A percentile compares a stretch with the other conserved stretches of the same genome.
These are phyloP conservation scores for Drosophila aldrichi DNA, from an alignment of 2,888 invertebrate genomes.

Conservation along the genomic window DNA sequence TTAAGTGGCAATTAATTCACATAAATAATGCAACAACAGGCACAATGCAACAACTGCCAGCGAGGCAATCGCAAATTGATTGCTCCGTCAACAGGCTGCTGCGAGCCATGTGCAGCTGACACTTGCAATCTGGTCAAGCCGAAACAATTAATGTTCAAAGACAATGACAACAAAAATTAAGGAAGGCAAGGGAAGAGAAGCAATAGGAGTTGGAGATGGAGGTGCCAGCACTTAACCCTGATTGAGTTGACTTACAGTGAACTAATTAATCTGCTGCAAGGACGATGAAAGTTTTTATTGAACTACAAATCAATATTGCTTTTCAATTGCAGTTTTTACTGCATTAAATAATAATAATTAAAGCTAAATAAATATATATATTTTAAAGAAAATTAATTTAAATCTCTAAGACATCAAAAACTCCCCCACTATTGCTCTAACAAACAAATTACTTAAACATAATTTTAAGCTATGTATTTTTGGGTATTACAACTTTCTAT, in stretches of 20 bases:
- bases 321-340: background rate
- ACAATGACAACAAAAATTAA: background rate
- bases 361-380: too few species aligned
- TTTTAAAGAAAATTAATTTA: background rate
- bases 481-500: background rate
- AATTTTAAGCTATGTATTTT: background rate
- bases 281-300: background rate
- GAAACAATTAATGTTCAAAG: slow-evolving; percentile 50
- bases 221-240: background rate
- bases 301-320: background rate
- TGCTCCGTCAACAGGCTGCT: slow-evolving; percentile 14
- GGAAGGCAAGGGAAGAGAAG: background rate
- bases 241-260: background rate
- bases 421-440: too few species aligned
- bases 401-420: too few species aligned
- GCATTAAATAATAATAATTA: too few species aligned
- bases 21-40: slow-evolving; percentile 59
- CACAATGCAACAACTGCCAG: slow-evolving; percentile 38
- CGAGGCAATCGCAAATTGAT: slow-evolving; percentile 47
- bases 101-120: slow-evolving; percentile 34
- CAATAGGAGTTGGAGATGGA: too few species aligned
- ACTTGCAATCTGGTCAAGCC: slow-evolving; percentile 41
- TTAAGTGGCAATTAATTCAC: slow-evolving; percentile 60
- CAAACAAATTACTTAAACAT: too few species aligned
- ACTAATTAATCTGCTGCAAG: background rate